Evolutionary conservation across 2,113 vertebrate species (phyloP).

Genomic region (Phylloscopus trochiloides): DNA sequence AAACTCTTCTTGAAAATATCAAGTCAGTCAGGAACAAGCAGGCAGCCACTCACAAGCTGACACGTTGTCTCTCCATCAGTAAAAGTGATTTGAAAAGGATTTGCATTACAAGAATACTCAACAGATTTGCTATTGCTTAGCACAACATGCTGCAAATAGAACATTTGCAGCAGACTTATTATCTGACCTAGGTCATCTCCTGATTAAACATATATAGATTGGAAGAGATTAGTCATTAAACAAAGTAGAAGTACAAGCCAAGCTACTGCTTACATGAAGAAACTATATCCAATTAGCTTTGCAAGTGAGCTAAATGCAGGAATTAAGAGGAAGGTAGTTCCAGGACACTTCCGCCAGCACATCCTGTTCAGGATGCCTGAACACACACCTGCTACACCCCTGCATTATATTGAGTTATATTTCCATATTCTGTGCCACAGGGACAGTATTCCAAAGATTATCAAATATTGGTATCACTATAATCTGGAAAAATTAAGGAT

Average conservation of each 20-base stretch:
- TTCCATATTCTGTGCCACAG: not conserved
- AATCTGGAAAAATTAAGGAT: not conserved
- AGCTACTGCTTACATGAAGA: not conserved
- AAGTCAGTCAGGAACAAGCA: not conserved
- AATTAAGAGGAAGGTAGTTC: slow-evolving; percentile 44
- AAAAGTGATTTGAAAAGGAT: slow-evolving; percentile 3
- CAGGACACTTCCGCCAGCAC: slow-evolving; percentile 34
- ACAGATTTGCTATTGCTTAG: not conserved
- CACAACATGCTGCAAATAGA: not conserved
- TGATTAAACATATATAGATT: slow-evolving; percentile 46
- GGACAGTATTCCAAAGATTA: not conserved
- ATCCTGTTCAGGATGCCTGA: not conserved
- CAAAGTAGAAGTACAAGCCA: not conserved
- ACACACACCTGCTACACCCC: not conserved
- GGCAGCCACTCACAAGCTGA: not conserved
- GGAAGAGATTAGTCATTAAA: slow-evolving; percentile 42
- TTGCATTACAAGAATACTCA: not conserved
- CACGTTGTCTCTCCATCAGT: not conserved
- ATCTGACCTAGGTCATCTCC: slow-evolving; percentile 32
- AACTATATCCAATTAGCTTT: slow-evolving; percentile 34
- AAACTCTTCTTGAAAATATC: not conserved
- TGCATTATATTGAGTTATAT: not conserved
- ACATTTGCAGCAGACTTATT: not conserved
- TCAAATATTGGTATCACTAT: not conserved
- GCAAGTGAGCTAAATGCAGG: slow-evolving; percentile 48